phyloP scores from a whole-genome alignment of 2,113 vertebrate genomes.

The Platanista minor region DNA sequence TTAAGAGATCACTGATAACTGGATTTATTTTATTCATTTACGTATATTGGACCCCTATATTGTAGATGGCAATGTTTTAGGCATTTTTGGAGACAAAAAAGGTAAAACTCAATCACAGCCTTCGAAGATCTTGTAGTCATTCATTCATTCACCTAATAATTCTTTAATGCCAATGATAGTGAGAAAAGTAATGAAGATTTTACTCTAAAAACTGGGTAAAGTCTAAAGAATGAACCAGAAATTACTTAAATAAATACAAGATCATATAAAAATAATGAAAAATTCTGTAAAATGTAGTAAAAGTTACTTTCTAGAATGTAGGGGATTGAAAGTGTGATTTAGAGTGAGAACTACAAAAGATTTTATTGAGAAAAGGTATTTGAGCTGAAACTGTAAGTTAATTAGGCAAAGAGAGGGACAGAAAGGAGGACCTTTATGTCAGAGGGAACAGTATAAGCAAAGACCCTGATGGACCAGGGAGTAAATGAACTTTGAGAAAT shows the following conservation, averaged over 20 bases:
- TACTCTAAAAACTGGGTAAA: not conserved
- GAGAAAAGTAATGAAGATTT: not conserved
- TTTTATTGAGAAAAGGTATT: not conserved
- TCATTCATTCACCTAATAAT: not conserved
- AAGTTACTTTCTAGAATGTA: not conserved
- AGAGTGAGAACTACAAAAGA: not conserved
- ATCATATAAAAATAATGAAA: not conserved
- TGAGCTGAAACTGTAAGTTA: not conserved
- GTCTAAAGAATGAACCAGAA: not conserved
- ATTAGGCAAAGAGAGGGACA: not conserved
- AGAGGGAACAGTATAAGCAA: not conserved
- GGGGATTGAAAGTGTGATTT: not conserved
- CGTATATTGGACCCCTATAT: not conserved
- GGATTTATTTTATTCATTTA: not conserved
- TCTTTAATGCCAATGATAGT: not conserved
- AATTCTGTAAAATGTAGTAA: not conserved
- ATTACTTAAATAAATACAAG: not conserved
- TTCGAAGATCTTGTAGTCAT: not conserved
- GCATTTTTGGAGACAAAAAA: not conserved
- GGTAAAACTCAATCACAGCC: not conserved
- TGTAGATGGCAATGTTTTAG: not conserved
- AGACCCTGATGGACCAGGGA: not conserved
- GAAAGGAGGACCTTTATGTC: not conserved
- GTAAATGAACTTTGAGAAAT: not conserved
- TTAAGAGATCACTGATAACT: not conserved